These are phyloP conservation scores for Manacus vitellinus DNA, from an alignment of 2,113 vertebrate species.

Conservation along the genomic window DNA sequence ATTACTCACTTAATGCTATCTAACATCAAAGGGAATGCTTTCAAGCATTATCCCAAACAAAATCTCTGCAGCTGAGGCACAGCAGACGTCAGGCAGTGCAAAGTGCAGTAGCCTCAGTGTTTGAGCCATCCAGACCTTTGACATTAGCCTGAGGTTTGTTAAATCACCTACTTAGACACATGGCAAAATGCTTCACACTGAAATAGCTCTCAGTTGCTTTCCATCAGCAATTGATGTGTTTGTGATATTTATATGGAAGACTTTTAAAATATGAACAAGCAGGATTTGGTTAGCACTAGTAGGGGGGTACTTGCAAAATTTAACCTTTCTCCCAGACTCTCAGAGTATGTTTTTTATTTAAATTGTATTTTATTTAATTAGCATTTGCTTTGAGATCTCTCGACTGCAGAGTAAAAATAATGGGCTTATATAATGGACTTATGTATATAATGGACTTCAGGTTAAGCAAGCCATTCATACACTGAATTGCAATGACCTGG, in stretches of 20 bases:
- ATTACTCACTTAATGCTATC: not conserved
- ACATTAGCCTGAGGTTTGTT: not conserved
- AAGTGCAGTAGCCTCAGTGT: not conserved
- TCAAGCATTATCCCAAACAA: not conserved
- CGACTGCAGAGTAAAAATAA: not conserved
- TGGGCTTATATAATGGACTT: no score
- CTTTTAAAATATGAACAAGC: not conserved
- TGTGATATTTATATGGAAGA: not conserved
- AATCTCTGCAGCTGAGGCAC: not conserved
- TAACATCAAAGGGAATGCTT: conserved; percentile 35
- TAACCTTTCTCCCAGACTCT: not conserved
- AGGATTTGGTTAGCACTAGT: not conserved
- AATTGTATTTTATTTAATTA: not conserved
- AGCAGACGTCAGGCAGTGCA: not conserved
- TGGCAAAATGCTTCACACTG: not conserved
- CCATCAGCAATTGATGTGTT: not conserved
- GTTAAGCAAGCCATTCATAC: not conserved
- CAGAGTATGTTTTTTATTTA: not conserved
- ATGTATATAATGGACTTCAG: not conserved
- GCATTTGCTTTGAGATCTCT: not conserved
- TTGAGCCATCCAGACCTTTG: not conserved
- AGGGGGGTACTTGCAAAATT: not conserved
- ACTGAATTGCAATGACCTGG: not conserved
- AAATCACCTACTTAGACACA: not conserved
- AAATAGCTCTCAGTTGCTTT: not conserved